phyloP scores from a whole-genome alignment of 1,140 invertebrate species.

The Brachystomella parvula region DNA sequence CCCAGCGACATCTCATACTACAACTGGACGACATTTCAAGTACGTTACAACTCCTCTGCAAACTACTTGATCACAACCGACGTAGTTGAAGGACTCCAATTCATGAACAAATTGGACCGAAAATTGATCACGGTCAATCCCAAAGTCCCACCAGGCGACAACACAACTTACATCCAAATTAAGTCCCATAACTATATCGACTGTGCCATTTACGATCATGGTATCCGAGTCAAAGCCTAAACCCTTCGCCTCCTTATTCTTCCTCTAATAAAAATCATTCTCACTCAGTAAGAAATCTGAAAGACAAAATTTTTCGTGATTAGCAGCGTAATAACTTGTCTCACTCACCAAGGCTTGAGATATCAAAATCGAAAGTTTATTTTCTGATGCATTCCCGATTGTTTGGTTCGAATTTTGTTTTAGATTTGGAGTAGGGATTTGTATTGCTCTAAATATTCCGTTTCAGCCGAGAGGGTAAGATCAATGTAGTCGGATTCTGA shows the following conservation, averaged over 20 bases:
- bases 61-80: slow-evolving; percentile 23
- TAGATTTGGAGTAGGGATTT: slow-evolving; percentile 25
- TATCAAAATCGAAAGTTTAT: no score
- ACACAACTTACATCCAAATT: slow-evolving; percentile 11
- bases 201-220: slow-evolving; percentile 19
- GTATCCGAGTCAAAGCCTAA: not conserved
- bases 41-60: slow-evolving; percentile 19
- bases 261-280: no score
- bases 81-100: slow-evolving; percentile 22
- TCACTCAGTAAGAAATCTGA: no score
- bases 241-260: not conserved
- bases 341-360: no score
- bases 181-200: slow-evolving; percentile 22
- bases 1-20: slow-evolving; percentile 26
- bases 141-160: slow-evolving; percentile 1
- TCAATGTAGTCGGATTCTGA: slow-evolving; percentile 44
- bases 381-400: no score
- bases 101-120: slow-evolving; percentile 24
- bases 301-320: no score
- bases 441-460: slow-evolving; percentile 23
- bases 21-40: slow-evolving; percentile 29
- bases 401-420: no score
- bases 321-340: no score
- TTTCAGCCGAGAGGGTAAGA: slow-evolving; percentile 26
- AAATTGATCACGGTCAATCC: slow-evolving; percentile 23